Percentiles rank a stretch among this genome's conserved stretches.
Conservation (phyloP, 2,797 vertebrate species). For the Hafferia zeledoni region DNA sequence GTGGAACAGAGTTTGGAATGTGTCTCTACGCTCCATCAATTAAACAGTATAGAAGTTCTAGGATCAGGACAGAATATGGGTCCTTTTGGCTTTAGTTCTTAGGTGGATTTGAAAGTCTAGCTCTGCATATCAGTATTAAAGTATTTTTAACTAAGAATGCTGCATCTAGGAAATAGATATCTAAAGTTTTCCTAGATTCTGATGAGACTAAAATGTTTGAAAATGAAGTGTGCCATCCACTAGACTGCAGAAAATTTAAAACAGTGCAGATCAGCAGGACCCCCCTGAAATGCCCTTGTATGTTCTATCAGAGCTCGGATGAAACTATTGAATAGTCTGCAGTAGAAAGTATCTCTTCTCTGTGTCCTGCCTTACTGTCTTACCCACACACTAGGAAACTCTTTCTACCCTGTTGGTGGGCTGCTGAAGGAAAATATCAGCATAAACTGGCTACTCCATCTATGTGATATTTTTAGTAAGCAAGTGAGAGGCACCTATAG, state of each 20-base stretch:
- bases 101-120: not conserved
- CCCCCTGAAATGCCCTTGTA: not conserved
- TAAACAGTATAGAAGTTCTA: not conserved
- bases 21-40: not conserved
- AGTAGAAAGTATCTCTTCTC: not conserved
- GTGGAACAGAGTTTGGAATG: fast-evolving
- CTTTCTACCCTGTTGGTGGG: not conserved
- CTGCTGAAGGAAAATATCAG: not conserved
- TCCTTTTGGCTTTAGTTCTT: not conserved
- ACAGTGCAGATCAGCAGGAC: not conserved
- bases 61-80: not conserved
- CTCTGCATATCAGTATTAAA: not conserved
- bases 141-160: not conserved
- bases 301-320: not conserved
- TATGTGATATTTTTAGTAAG: not conserved
- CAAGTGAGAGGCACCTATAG: fast-evolving
- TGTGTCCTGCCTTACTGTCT: fast-evolving
- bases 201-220: not conserved
- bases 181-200: not conserved
- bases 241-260: not conserved
- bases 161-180: not conserved
- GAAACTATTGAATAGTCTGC: not conserved
- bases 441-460: not conserved
- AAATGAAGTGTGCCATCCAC: not conserved
- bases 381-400: fast-evolving